Evolutionary conservation across 2,797 vertebrate genomes (phyloP).

Genomic region (Macroramphosus scolopax): DNA sequence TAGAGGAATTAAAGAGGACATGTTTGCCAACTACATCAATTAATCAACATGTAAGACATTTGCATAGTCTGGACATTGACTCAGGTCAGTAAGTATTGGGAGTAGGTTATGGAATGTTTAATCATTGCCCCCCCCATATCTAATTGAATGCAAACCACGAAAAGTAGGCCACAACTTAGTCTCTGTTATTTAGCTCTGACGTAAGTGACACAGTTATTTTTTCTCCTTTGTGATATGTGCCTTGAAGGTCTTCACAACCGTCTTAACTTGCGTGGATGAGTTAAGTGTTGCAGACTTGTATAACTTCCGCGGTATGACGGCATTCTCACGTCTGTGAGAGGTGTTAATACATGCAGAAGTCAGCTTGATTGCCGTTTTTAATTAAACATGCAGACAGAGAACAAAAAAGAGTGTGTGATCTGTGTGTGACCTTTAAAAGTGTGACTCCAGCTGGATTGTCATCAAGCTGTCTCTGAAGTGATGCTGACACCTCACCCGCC

Average conservation of each 20-base stretch:
- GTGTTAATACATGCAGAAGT: conserved; percentile 75
- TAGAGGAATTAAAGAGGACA: too few relatives aligned
- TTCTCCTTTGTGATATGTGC: conserved; percentile 9
- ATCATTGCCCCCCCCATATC: not conserved
- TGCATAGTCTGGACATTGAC: not conserved
- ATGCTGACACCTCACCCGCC: conserved; percentile 62
- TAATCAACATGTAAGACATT: too few relatives aligned
- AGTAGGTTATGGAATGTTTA: too few relatives aligned
- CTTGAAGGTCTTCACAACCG: conserved; percentile 28
- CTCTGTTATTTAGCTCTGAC: conserved; percentile 28
- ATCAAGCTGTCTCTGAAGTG: conserved; percentile 71
- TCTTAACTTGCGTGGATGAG: conserved; percentile 25
- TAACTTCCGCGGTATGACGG: conserved; percentile 51
- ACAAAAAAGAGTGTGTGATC: conserved; percentile 18
- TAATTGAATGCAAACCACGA: conserved; percentile 4
- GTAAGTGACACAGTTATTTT: conserved; percentile 15
- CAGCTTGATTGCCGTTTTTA: conserved; percentile 74
- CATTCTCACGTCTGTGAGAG: conserved; percentile 58
- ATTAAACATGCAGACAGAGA: conserved; percentile 59
- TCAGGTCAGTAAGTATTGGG: too few relatives aligned
- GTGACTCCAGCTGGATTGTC: conserved; percentile 74
- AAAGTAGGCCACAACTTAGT: conserved; percentile 18
- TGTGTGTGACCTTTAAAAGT: conserved; percentile 75
- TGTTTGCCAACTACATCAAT: too few relatives aligned
- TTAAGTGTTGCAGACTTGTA: conserved; percentile 44